Base-by-base conservation (phyloP, 2,888 invertebrate genomes). In the Cantharis nigra region DNA sequence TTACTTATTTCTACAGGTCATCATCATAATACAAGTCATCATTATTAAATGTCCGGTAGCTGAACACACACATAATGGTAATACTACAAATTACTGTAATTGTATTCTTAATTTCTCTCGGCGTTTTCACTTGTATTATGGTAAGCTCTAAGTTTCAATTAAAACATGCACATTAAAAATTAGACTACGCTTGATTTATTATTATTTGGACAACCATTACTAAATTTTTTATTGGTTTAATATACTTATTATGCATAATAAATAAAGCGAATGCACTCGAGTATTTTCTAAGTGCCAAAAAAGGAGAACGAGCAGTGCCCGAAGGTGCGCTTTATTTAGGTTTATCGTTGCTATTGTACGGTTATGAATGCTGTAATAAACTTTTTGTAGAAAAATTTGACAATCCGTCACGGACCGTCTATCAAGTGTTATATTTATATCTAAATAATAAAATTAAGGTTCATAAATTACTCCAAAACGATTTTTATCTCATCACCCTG, bases 381-480 rank as follows among this genome's bases (percentile, higher is more conserved):
- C 71, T 77, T 79, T 79, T 79, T 79, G 28, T 73, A 69, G 62
- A 62, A 76, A 78, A 75, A 67, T 78, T 78, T 78, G 75, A 62
- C 62, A 72, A 73, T 70, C 72, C 75, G 78, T 78, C 73, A 75
- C 75, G 75, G 70, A 69, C 73, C 73, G 75, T 75, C 73, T 70
- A 69, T 63, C 75, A 75, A 73, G 78, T 74, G 70, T 72, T 75
- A 75, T 78, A 75, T 72, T 70, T 78, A 75, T 78, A 74, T 72
- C 72, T n/a, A 49, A 49, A 49, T 49, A 49, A 49, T 49, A 49
- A 49, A 49, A 49, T 49, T 49, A n/a, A 49, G 5, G 7, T 49
- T 49, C n/a, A 49, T 7, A 49, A n/a, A 7, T n/a, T n/a, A 7
- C n/a, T 49, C 7, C 5, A n/a, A 49, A n/a, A 49, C n/a, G 5